Percentiles rank a stretch among this genome's conserved stretches.
Evolutionary conservation across 2,888 invertebrate genomes (phyloP).

Genomic region (Yponomeuta plumbellus): DNA sequence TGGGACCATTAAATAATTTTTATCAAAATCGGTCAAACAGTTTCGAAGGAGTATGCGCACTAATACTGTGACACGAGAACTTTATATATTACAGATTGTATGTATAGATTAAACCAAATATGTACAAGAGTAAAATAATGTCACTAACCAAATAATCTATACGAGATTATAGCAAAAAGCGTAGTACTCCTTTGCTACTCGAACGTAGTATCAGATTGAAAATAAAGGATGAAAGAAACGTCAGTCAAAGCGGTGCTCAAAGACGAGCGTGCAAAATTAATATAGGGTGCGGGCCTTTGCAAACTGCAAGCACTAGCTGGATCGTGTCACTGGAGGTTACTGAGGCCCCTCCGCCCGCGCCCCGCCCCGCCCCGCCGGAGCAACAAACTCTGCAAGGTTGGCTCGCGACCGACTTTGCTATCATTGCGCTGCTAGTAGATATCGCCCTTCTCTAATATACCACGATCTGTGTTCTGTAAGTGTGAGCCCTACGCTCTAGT

Average conservation of each 20-base stretch:
- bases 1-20: too few relatives aligned
- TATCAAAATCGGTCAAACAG: too few relatives aligned
- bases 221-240: too few relatives aligned
- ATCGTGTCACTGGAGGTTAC: constrained; percentile 62
- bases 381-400: constrained; percentile 76
- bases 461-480: background rate
- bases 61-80: too few relatives aligned
- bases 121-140: too few relatives aligned
- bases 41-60: too few relatives aligned
- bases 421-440: constrained; percentile 58
- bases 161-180: too few relatives aligned
- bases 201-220: too few relatives aligned
- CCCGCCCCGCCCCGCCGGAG: constrained; percentile 39
- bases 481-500: constrained; percentile 47
- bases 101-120: too few relatives aligned
- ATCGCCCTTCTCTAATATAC: constrained; percentile 36
- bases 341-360: constrained; percentile 24
- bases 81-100: too few relatives aligned
- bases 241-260: background rate
- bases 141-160: too few relatives aligned
- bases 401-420: constrained; percentile 54
- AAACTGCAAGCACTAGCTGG: constrained; percentile 28
- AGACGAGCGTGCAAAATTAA: background rate
- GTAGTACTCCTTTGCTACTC: too few relatives aligned
- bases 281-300: constrained; percentile 6